Percentiles rank a stretch among this genome's conserved stretches.
These are phyloP conservation scores for Mustelus asterias DNA, from an alignment of 2,113 vertebrate species.

Conservation along the genomic window DNA sequence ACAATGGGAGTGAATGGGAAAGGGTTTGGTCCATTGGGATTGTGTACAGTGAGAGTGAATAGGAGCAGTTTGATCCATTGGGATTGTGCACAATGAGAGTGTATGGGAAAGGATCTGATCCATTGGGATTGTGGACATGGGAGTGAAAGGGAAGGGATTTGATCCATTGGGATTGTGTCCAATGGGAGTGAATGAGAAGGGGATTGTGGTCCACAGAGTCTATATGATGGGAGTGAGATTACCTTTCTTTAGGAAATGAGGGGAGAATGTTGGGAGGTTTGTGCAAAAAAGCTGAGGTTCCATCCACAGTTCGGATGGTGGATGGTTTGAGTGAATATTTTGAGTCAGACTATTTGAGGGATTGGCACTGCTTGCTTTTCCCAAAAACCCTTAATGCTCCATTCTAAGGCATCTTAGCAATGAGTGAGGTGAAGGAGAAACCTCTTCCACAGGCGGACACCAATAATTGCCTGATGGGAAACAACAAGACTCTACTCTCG, in stretches of 20 bases:
- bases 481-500: not conserved
- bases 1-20: no score
- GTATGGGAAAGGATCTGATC: no score
- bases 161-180: no score
- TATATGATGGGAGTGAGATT: not conserved
- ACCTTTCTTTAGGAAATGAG: not conserved
- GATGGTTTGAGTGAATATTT: not conserved
- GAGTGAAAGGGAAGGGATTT: no score
- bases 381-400: not conserved
- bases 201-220: no score
- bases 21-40: no score
- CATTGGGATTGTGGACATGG: no score
- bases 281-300: not conserved
- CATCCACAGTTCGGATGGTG: not conserved
- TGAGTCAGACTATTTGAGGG: not conserved
- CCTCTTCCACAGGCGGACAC: not conserved
- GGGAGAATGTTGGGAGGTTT: not conserved
- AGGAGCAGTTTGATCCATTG: no score
- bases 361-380: not conserved
- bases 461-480: not conserved
- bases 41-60: no score
- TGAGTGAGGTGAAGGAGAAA: not conserved
- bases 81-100: no score
- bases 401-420: not conserved
- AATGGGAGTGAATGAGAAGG: no score